These are phyloP conservation scores for Mimas tiliae DNA, from an alignment of 2,888 invertebrate species.

Conservation along the genomic window DNA sequence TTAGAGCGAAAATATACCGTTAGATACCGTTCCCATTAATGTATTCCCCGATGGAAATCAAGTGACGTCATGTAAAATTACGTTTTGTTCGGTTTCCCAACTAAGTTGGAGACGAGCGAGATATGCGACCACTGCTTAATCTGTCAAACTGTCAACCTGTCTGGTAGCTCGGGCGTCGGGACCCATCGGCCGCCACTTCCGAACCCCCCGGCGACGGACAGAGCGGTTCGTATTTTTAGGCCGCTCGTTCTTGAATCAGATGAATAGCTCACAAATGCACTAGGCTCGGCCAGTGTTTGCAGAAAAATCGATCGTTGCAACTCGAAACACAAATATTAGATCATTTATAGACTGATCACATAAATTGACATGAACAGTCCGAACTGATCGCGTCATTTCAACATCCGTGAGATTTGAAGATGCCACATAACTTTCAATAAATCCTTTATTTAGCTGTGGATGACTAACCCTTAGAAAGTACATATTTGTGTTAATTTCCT, in stretches of 20 bases:
- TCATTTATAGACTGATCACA: neutral
- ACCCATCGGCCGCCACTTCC: neutral
- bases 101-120: neutral
- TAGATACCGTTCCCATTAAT: neutral
- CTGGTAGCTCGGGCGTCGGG: neutral
- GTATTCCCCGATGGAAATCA: neutral
- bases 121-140: neutral
- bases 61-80: neutral
- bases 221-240: neutral
- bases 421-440: too few relatives aligned
- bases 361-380: neutral
- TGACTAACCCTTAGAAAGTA: constrained; percentile 5
- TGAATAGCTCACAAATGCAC: neutral
- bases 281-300: neutral
- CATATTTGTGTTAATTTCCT: neutral
- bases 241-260: neutral
- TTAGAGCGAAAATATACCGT: too few relatives aligned
- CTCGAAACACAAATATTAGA: neutral
- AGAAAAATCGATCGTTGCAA: neutral
- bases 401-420: neutral
- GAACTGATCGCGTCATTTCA: neutral
- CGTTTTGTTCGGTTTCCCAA: neutral
- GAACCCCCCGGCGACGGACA: neutral
- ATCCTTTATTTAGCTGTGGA: neutral
- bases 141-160: neutral